A percentile compares a stretch with the other conserved stretches of the same genome.
These are phyloP conservation scores for Clusia tigrina DNA, from an alignment of 2,888 invertebrate genomes.

Conservation along the genomic window DNA sequence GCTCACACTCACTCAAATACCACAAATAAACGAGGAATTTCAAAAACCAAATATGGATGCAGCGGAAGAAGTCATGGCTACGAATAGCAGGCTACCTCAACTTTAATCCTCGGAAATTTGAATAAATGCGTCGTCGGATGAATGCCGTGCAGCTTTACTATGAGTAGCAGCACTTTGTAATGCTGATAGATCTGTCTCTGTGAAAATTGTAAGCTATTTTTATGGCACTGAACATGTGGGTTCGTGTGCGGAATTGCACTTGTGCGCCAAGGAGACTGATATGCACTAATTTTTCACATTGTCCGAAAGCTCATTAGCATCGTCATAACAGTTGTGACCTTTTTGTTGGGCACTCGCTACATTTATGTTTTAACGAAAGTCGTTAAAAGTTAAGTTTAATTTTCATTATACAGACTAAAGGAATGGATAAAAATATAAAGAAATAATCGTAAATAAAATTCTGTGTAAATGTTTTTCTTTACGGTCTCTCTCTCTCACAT, in stretches of 20 bases:
- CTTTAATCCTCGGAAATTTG: constrained; percentile 8
- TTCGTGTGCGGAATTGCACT: not conserved
- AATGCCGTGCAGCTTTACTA: not conserved
- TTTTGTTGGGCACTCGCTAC: too few species aligned
- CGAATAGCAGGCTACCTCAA: too few species aligned
- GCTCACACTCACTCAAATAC: not conserved
- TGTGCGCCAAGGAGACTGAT: not conserved
- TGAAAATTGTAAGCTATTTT: constrained; percentile 4
- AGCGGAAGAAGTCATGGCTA: not conserved
- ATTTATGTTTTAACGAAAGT: too few species aligned
- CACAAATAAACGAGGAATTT: not conserved
- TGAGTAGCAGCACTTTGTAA: not conserved
- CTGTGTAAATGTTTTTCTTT: too few species aligned
- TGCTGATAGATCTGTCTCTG: not conserved
- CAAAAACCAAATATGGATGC: not conserved
- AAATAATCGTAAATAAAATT: not conserved
- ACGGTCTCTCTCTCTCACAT: too few species aligned
- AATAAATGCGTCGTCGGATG: constrained; percentile 1
- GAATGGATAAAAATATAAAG: too few species aligned
- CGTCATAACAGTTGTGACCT: constrained; percentile 3
- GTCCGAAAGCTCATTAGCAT: constrained; percentile 9
- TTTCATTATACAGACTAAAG: too few species aligned
- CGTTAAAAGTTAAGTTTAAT: too few species aligned
- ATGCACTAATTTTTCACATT: constrained; percentile 7
- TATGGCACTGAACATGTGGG: not conserved